These are phyloP conservation scores for Chloropsis cyanopogon DNA, from an alignment of 2,113 vertebrate species.

Conservation along the genomic window DNA sequence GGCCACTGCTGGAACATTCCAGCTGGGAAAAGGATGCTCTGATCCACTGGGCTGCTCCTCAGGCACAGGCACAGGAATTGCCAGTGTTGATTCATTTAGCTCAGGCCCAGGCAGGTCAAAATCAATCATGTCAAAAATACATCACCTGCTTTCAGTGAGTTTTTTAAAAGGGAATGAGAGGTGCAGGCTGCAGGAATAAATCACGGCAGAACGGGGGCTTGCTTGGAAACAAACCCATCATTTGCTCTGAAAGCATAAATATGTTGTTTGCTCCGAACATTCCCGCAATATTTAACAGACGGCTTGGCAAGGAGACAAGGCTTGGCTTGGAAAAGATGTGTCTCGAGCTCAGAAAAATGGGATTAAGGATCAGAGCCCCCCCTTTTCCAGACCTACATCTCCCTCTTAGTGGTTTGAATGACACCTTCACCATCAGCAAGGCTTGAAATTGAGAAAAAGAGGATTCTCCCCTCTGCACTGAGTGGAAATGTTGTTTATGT, in stretches of 20 bases:
- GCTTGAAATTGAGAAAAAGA: neutral
- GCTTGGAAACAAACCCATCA: conserved; percentile 63
- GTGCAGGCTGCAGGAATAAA: conserved; percentile 62
- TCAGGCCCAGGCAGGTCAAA: conserved; percentile 67
- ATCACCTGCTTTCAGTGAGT: conserved; percentile 62
- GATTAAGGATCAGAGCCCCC: neutral
- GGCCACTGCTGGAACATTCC: neutral
- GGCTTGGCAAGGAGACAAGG: neutral
- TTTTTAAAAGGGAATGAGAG: conserved; percentile 45
- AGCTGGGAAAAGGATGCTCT: conserved; percentile 28
- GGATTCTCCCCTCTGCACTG: neutral
- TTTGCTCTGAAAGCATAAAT: conserved; percentile 40
- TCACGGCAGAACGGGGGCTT: conserved; percentile 42
- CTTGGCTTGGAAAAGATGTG: neutral
- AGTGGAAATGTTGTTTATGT: accelerated
- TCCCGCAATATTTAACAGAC: neutral
- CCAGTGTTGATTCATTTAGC: conserved; percentile 67
- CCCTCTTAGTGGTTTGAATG: neutral
- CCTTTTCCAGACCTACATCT: neutral
- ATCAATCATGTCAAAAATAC: conserved; percentile 75
- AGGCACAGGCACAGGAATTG: conserved; percentile 47
- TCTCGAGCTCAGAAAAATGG: neutral
- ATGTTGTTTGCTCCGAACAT: neutral
- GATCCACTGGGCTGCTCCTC: conserved; percentile 13
- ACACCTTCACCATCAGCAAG: neutral